Evolutionary conservation across 2,888 invertebrate species (phyloP).

Genomic region (Saturnia japonica): DNA sequence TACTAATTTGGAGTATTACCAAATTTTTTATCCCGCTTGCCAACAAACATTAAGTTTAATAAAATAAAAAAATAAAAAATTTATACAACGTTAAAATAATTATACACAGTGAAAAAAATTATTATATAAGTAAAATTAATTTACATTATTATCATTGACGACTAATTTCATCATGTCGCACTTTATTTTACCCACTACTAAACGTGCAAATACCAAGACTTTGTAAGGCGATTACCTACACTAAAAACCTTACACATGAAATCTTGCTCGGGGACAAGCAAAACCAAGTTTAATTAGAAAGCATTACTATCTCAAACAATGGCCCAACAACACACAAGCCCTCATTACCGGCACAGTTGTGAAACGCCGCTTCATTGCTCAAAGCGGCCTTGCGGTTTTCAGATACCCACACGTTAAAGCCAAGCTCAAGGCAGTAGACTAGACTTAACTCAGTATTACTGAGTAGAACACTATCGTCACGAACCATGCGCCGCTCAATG

Average conservation of each 20-base stretch:
- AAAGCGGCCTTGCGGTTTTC: slow-evolving; percentile 49
- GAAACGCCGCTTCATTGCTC: slow-evolving; percentile 47
- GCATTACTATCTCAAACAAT: slow-evolving; percentile 18
- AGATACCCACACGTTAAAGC: slow-evolving; percentile 45
- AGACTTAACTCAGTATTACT: slow-evolving; percentile 57
- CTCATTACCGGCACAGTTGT: slow-evolving; percentile 22
- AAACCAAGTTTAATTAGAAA: slow-evolving; percentile 20
- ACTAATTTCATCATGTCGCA: no score
- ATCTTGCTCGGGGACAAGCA: background rate
- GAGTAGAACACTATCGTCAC: slow-evolving; percentile 42
- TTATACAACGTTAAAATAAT: no score
- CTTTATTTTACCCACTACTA: no score
- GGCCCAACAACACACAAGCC: slow-evolving; percentile 19
- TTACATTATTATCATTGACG: no score
- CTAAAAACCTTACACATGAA: background rate
- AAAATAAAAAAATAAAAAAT: no score
- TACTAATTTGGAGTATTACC: no score
- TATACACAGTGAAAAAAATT: no score
- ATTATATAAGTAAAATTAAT: no score
- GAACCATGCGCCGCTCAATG: slow-evolving; percentile 19
- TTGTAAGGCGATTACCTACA: background rate
- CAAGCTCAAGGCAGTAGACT: slow-evolving; percentile 31
- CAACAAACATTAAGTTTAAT: no score
- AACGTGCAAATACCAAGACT: background rate
- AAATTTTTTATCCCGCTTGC: no score